Evolutionary conservation across 1,140 invertebrate genomes (phyloP).

Genomic region (Drosophila virilis): DNA sequence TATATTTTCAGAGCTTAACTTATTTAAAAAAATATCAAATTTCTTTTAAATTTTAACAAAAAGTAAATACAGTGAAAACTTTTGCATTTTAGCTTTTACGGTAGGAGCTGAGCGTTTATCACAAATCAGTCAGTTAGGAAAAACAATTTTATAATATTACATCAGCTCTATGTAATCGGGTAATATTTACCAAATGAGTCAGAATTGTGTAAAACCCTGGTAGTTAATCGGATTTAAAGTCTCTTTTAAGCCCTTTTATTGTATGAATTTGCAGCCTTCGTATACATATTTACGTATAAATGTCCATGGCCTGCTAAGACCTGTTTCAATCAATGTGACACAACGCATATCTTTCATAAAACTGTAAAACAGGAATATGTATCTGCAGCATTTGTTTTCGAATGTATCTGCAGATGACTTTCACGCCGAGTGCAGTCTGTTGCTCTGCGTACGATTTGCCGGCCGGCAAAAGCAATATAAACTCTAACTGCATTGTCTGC

Average conservation of each 20-base stretch:
- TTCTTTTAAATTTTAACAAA: too few species aligned
- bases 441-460: slow-evolving; percentile 31
- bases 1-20: too few species aligned
- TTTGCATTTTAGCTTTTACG: too few species aligned
- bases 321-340: slow-evolving; percentile 21
- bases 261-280: neutral
- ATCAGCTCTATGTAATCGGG: too few species aligned
- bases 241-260: neutral
- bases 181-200: slow-evolving; percentile 1
- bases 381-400: slow-evolving; percentile 25
- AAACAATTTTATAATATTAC: too few species aligned
- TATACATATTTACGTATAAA: slow-evolving; percentile 1
- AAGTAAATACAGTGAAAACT: too few species aligned
- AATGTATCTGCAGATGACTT: slow-evolving; percentile 40
- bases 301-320: neutral
- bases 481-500: slow-evolving; percentile 2
- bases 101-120: too few species aligned
- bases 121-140: too few species aligned
- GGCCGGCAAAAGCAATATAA: slow-evolving; percentile 61
- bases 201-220: neutral
- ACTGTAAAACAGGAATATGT: slow-evolving; percentile 34
- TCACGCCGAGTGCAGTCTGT: slow-evolving; percentile 19
- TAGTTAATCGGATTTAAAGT: neutral
- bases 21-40: too few species aligned
- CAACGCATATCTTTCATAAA: neutral